Evolutionary conservation across 2,888 invertebrate species (phyloP), one percentile per base, ranked within the genome.

Genomic region (Mesoligia furuncula): DNA sequence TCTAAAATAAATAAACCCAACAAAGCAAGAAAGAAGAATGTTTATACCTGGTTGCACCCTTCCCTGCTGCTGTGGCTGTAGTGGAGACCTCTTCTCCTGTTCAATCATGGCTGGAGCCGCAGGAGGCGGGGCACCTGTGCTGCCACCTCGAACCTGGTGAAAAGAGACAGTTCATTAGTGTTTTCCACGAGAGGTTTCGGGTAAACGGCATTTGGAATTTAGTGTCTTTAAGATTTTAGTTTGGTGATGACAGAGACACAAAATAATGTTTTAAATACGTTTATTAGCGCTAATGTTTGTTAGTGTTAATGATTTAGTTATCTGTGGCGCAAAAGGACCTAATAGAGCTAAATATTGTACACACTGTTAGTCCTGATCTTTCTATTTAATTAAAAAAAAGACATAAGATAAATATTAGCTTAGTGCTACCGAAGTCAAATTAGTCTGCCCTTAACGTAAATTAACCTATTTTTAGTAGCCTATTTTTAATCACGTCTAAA

Each of bases 51-150:
- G 91, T n/a, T 90, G 90, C 13, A 87, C 91, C 65, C 92, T 89
- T 27, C 90, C 91, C 75, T 90, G 92, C 90, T 97, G 97, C 91
- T 98, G 98, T 0, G 98, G 98, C 93, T 98, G 98, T 79, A 98
- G 93, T n/a, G 98, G 97, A 54, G 98, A 97, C 89, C 98, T 93
- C 93, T 98, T 98, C 93, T 98, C 98, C 82, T 97, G 96, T 83
- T 97, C 97, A 79, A 95, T 88, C 69, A 94, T 83, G 11, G 93
- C 92, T 85, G 93, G 97, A 75, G 93, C 94, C 88, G 94, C 93
- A n/a, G 96, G 96, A 39, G 97, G 96, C 67, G 95, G 95, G 36
- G 91, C 93, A 24, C 96, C 94, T 5, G 95, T 94, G 93, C 97
- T 97, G 31, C 96, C 95, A 0, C 96, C 96, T 87, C 96, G 94